phyloP scores from a whole-genome alignment of 1,140 invertebrate genomes.

The Homarus americanus region DNA sequence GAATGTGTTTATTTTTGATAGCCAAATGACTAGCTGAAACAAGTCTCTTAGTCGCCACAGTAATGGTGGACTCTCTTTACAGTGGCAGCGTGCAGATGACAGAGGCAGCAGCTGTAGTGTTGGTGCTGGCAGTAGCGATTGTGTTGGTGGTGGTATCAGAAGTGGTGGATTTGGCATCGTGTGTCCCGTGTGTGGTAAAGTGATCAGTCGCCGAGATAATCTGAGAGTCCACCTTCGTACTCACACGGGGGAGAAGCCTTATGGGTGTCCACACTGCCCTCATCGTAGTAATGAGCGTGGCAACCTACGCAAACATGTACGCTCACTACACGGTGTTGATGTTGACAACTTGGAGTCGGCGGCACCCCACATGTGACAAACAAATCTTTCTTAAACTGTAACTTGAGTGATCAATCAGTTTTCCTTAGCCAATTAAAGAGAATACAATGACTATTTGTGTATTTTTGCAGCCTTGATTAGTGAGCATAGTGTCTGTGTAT shows the following conservation, averaged over 20 bases:
- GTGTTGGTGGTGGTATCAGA: conserved; percentile 50
- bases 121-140: conserved; percentile 28
- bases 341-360: conserved; percentile 9
- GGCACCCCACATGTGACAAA: not conserved
- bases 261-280: conserved; percentile 61
- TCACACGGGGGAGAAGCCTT: conserved; percentile 65
- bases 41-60: conserved; percentile 43
- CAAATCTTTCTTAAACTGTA: not conserved
- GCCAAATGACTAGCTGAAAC: not conserved
- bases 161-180: conserved; percentile 62
- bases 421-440: not conserved
- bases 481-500: too few relatives aligned
- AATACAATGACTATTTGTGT: not conserved
- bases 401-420: not conserved
- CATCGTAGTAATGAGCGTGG: conserved; percentile 69
- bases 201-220: conserved; percentile 75
- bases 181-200: conserved; percentile 74
- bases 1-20: not conserved
- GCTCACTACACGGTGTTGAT: conserved; percentile 58
- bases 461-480: not conserved
- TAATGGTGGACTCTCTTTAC: conserved; percentile 67
- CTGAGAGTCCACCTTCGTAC: conserved; percentile 74
- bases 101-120: conserved; percentile 41
- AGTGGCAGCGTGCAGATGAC: conserved; percentile 57
- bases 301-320: conserved; percentile 75